Base-by-base conservation (phyloP, 2,888 invertebrate genomes). In the Timema cristinae region DNA sequence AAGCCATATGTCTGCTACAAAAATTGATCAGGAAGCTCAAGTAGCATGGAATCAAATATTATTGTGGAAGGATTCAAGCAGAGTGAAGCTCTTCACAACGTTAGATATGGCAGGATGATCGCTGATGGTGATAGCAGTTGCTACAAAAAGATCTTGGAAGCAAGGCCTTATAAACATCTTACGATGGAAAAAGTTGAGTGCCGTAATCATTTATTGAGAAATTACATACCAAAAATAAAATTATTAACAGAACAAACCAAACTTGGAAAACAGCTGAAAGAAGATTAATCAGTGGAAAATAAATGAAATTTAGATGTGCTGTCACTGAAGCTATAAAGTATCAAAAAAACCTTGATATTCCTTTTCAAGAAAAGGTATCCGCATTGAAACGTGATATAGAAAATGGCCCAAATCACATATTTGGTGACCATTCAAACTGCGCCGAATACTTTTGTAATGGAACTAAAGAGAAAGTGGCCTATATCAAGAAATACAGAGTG, bases 51-150 rank as follows among this genome's bases (percentile, higher is more conserved):
- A 63, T 63, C 63, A 63, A 48, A 71, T 68, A 66, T 52, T 8
- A 71, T 73, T 13, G 67, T 74, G 47, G 74, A 74, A 49, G 74
- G 74, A 32, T 74, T 74, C 68, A 70, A 74, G 67, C 32, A 16
- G 50, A 72, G 74, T 68, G 49, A 70, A n/a, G 56, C 59, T 47
- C 72, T 72, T 63, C 72, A 72, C 70, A 50, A 63, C n/a, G 50
- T 74, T 13, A 71, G 68, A 68, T 74, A 68, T 47, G 68, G 61
- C 11, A 61, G 56, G 32, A 70, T 74, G n/a, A 70, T 72, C 16
- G 47, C 63, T 8, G 63, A 63, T 63, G 63, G 63, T 63, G 9
- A 63, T 48, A 47, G 63, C 48, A 15, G 50, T 16, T 50, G 50
- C 50, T 52, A 68, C 15, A 68, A 50, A 7, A 52, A 56, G 52